These are phyloP conservation scores for Anser brachyrhynchus DNA, from an alignment of 2,113 vertebrate species.

Conservation along the genomic window DNA sequence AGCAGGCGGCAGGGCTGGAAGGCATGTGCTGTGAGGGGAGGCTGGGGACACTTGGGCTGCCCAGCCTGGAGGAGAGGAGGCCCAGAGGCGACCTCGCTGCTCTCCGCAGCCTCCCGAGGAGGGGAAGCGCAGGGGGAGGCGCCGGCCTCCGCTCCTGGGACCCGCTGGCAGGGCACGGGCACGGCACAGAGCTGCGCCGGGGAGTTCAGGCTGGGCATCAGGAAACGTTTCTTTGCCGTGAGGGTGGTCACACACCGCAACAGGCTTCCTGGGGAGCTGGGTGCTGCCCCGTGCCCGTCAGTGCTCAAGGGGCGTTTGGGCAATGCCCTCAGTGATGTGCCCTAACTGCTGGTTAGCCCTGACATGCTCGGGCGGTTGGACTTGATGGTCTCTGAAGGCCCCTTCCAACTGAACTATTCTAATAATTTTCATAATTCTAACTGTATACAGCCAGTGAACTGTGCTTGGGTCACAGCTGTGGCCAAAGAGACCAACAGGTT, in stretches of 20 bases:
- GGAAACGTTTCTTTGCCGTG: neutral
- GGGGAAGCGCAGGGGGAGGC: no score
- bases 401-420: neutral
- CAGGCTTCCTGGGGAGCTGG: neutral
- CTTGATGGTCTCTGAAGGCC: neutral
- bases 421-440: neutral
- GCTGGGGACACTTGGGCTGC: no score
- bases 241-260: neutral
- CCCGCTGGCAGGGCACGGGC: no score
- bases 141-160: no score
- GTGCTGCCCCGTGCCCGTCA: neutral
- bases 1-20: no score
- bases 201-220: no score
- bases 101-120: no score
- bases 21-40: no score
- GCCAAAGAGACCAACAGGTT: neutral
- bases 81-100: no score
- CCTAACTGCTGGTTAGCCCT: neutral
- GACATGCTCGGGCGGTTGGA: neutral
- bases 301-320: neutral
- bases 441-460: neutral
- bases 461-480: neutral
- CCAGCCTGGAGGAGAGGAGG: no score
- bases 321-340: neutral
- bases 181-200: no score